Evolutionary conservation across 2,113 vertebrate genomes (phyloP), one percentile per base, ranked within the genome.

Genomic region (Neopipo cinnamomea): DNA sequence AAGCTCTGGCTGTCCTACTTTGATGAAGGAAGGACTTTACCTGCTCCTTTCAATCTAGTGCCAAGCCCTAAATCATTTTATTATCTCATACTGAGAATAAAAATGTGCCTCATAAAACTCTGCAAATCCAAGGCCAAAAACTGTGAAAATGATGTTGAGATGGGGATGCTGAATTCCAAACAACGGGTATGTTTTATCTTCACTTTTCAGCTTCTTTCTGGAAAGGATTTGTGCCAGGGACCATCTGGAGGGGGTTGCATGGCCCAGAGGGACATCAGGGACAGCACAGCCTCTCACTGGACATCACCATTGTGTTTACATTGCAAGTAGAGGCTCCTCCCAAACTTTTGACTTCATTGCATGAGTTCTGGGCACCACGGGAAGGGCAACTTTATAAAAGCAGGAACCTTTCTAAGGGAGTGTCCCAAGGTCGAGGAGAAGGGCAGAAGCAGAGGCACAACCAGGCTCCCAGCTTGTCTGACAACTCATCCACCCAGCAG

Each of bases 1-100:
- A 99, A 99, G 95, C 96, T 99, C 97, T 99, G 99, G 99, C 96
- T 99, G 21, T 99, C 99, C 72, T 99, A 99, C 96, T 99, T 99
- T 77, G 99, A 99, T 4, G 99, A 99, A 97, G 99, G 99, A 58
- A 98, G 99, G 88, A 99, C 99, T 33, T 97, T 99, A 76, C 99
- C 99, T 18, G 99, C 98, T 89, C 99, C 99, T 82, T 99, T 99
- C 96, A 99, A 99, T 90, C 98, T 99, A 97, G 99, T 99, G 96
- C 99, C 99, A 96, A 99, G 99, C 91, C 99, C 99, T 61, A 99
- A 99, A 96, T 99, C 99, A 65, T 99, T 99, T 98, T 99, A 99
- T 97, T 99, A 99, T 98, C 97, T 99, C 97, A 98, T 98, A 97
- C 98, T 99, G 92, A 99, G 98, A 97, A 98, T 98, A 96, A 99